These are phyloP conservation scores for Punctoribates punctum DNA, from an alignment of 2,888 invertebrate genomes.

Conservation along the genomic window DNA sequence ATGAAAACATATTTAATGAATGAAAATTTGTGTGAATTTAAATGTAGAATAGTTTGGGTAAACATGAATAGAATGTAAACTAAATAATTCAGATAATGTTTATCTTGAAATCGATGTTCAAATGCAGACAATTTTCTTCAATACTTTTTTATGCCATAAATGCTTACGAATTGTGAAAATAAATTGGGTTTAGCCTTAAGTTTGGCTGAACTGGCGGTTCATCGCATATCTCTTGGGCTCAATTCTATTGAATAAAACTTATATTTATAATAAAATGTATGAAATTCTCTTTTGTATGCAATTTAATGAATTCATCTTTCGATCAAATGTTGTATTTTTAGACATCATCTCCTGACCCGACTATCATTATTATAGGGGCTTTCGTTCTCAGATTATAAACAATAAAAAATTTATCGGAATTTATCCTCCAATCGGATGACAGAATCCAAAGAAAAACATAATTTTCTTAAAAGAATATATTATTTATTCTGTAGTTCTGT, in stretches of 20 bases:
- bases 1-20: too few species aligned
- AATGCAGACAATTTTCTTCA: neutral
- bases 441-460: too few species aligned
- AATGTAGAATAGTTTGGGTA: too few species aligned
- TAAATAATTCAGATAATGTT: too few species aligned
- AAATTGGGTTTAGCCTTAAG: slow-evolving; percentile 4
- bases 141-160: neutral
- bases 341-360: neutral
- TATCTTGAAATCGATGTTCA: neutral
- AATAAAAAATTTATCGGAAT: too few species aligned
- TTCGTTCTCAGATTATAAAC: too few species aligned
- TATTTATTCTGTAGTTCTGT: too few species aligned
- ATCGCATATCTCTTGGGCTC: neutral
- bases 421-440: too few species aligned
- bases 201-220: neutral
- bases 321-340: neutral
- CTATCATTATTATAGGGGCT: neutral
- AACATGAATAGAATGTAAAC: too few species aligned
- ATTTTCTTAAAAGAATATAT: too few species aligned
- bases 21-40: too few species aligned
- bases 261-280: neutral
- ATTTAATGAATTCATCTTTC: neutral
- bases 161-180: slow-evolving; percentile 8
- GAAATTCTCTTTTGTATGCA: neutral
- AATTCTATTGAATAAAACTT: slow-evolving; percentile 8